Base-by-base conservation (phyloP, 2,888 invertebrate genomes). In the Papilio protenor region DNA sequence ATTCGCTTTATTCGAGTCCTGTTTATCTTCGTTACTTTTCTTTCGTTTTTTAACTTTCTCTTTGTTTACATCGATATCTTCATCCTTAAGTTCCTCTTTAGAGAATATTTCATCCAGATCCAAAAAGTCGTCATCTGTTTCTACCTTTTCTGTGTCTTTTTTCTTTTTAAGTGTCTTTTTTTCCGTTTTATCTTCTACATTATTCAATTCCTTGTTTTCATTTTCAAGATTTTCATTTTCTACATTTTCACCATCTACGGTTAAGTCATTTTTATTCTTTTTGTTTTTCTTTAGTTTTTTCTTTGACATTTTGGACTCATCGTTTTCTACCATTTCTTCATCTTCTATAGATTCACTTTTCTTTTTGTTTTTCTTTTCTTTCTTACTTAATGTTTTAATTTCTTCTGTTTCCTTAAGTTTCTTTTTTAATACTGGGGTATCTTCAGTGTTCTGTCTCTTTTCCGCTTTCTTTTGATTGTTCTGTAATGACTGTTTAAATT, bases 391-490 rank as follows among this genome's bases (percentile, higher is more conserved):
- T n/a, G 81, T 76, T 21, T 82, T 81, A 23, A 49, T 55, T 40
- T 76, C 75, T 1, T 66, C 77, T 6, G 12, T 18, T 21, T 11
- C n/a, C 16, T 71, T 75, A 27, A 21, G 69, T 71, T 74, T 77
- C 61, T 77, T 77, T 61, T 66, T 59, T 11, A 74, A 75, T 14
- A 78, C 33, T 18, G 59, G 10, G 3, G 33, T 2, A 23, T 77
- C 73, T 23, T 61, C 75, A 27, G 64, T 33, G 11, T 70, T 33
- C 14, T 61, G 61, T 52, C 77, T 71, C 14, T 75, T 78, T 6
- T 16, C 2, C 3, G 71, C n/a, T n/a, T 79, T 82, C 52, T 85
- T 82, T 3, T 80, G 77, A 73, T 84, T 85, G 81, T 85, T 84
- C 92, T 92, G 83, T 27, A 81, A 81, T 80, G 18, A 52, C 3